Evolutionary conservation across 2,797 vertebrate genomes (phyloP), one percentile per base, ranked within the genome.

Genomic region (Cryptoprocta ferox): DNA sequence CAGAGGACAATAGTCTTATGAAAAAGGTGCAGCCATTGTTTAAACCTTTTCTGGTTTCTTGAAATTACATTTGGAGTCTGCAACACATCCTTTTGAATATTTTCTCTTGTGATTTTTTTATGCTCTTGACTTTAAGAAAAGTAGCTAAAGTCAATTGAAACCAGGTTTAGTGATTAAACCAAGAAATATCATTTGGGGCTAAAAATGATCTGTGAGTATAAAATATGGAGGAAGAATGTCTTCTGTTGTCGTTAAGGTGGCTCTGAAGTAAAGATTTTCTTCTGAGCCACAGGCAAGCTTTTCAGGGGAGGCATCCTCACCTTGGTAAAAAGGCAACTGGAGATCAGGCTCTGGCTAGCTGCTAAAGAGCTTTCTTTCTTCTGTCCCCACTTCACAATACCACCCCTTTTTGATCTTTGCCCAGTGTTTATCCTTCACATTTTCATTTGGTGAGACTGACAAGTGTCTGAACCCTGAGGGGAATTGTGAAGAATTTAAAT

Each of bases 301-400:
- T 35, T 19, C 0, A 14, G 32, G 48, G 56, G 82, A 21, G 7
- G 37, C 11, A 32, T 6, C 75, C 28, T 45, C 15, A 5, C 19
- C 5, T 1, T 21, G 26, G 15, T 48, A 71, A 16, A 0, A 4
- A 24, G 32, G 19, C 1, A 2, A 5, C 1, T 45, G 0, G 26
- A 30, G 82, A 30, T 35, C 6, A 3, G 37, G 91, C 32, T 86
- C 28, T 15, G 89, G 73, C 18, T 8, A 30, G 4, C 83, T 30
- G 15, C 6, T 2, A 24, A 76, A 21, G 5, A 45, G 30, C 15
- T n/a, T 28, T 2, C 59, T 24, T 14, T 56, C 35, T 68, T 83
- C 19, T 1, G 0, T 6, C 2, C 11, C 6, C 6, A 8, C 61
- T 37, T 28, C 45, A 66, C 75, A 70, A 65, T 16, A 3, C 32